These are phyloP conservation scores for Microchrysa polita DNA, from an alignment of 2,888 invertebrate genomes.

Conservation along the genomic window DNA sequence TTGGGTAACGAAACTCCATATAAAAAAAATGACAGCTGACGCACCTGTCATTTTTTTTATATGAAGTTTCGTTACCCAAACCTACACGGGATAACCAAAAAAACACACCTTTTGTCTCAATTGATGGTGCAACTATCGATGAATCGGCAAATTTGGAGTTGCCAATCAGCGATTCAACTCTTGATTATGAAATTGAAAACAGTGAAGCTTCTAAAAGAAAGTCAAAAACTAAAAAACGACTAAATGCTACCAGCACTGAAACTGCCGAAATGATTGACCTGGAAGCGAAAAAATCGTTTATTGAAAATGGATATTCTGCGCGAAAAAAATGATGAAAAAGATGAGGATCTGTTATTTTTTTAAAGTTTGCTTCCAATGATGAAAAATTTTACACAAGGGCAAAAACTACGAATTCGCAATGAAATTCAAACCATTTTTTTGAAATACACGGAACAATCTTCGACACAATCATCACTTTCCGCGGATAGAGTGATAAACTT, in stretches of 20 bases:
- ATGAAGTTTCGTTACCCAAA: too few species aligned
- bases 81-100: too few species aligned
- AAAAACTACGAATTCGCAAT: conserved; percentile 31
- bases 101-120: too few species aligned
- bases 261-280: conserved; percentile 33
- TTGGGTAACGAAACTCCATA: too few species aligned
- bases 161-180: conserved; percentile 1
- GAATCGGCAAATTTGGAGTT: background rate
- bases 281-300: conserved; percentile 19
- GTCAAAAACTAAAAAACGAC: conserved; percentile 32
- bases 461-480: conserved; percentile 27
- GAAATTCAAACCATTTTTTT: conserved; percentile 34
- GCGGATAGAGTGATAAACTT: conserved; percentile 2
- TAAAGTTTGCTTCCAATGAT: conserved; percentile 23
- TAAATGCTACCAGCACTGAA: conserved; percentile 14
- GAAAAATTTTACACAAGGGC: background rate
- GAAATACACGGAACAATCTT: conserved; percentile 13
- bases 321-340: conserved; percentile 22
- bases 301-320: conserved; percentile 34
- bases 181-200: conserved; percentile 23
- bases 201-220: conserved; percentile 20
- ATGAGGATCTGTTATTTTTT: conserved; percentile 36
- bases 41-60: too few species aligned
- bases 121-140: background rate
- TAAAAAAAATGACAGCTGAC: too few species aligned